These are phyloP conservation scores for Pyrocephalus nanus DNA, from an alignment of 2,797 vertebrate genomes.

Conservation along the genomic window DNA sequence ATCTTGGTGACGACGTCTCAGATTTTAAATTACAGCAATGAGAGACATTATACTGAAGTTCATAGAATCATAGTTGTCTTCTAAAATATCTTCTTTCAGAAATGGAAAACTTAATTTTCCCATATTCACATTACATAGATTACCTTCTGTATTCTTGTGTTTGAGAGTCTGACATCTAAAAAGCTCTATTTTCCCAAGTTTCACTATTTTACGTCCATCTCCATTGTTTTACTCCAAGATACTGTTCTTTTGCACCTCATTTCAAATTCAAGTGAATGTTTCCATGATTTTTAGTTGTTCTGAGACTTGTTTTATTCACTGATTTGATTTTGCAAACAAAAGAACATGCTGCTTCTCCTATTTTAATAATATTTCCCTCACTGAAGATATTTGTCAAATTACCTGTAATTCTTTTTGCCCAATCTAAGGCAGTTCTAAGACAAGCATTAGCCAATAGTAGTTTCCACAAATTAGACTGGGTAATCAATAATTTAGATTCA, in stretches of 20 bases:
- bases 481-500: conserved; percentile 61
- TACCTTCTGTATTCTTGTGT: not conserved
- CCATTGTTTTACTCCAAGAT: not conserved
- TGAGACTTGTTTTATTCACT: not conserved
- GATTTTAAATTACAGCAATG: not conserved
- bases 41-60: not conserved
- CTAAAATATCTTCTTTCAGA: not conserved
- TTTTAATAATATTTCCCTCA: not conserved
- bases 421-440: not conserved
- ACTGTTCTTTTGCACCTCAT: not conserved
- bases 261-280: not conserved
- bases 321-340: not conserved
- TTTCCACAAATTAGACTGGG: conserved; percentile 21
- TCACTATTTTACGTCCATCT: not conserved
- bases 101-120: not conserved
- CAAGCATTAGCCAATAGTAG: not conserved
- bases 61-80: not conserved
- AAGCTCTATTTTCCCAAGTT: not conserved
- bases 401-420: not conserved
- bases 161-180: not conserved
- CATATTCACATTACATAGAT: not conserved
- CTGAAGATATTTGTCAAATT: not conserved
- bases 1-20: not conserved
- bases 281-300: not conserved
- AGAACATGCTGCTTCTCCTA: not conserved